Conservation (phyloP, 92 coral and sea anemone genomes). For the Plumapathes pennacea region DNA sequence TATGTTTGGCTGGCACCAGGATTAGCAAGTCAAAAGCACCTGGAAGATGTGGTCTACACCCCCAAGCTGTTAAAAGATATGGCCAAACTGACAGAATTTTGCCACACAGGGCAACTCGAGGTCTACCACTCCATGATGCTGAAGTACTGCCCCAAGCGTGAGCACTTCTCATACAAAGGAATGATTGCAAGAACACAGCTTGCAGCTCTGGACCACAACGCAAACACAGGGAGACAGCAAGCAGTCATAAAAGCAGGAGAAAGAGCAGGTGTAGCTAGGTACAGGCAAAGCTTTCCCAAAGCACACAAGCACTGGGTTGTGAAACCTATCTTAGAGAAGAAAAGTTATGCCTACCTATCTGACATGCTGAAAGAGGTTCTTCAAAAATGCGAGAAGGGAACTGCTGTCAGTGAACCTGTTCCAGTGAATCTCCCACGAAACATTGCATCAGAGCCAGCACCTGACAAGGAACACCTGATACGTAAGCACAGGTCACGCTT, state of each 20-base stretch:
- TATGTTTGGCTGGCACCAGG: conserved; percentile 49
- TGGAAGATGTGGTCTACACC: conserved; percentile 48
- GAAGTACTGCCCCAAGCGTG: conserved; percentile 52
- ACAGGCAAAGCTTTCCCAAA: conserved; percentile 18
- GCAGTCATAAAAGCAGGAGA: conserved; percentile 32
- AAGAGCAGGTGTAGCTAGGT: conserved; percentile 11
- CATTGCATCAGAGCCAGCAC: conserved; percentile 30
- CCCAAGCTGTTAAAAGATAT: conserved; percentile 46
- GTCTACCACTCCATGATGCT: conserved; percentile 59
- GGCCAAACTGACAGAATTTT: conserved; percentile 51
- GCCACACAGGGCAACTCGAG: conserved; percentile 55
- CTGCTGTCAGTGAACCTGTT: conserved; percentile 3
- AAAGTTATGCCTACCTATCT: conserved; percentile 22
- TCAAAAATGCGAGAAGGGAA: neutral
- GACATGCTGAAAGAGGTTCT: conserved; percentile 27
- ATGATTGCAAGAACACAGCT: conserved; percentile 53
- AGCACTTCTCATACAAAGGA: conserved; percentile 43
- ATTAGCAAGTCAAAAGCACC: conserved; percentile 35
- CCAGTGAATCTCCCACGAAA: conserved; percentile 18
- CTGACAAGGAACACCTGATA: conserved; percentile 21
- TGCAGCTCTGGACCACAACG: conserved; percentile 57
- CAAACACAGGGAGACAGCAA: conserved; percentile 30
- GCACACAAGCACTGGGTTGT: conserved; percentile 21
- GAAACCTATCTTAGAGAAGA: conserved; percentile 34
- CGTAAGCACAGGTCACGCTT: conserved; percentile 16